These are phyloP conservation scores for Penaeus japonicus DNA, from an alignment of 1,140 invertebrate species.

Conservation along the genomic window DNA sequence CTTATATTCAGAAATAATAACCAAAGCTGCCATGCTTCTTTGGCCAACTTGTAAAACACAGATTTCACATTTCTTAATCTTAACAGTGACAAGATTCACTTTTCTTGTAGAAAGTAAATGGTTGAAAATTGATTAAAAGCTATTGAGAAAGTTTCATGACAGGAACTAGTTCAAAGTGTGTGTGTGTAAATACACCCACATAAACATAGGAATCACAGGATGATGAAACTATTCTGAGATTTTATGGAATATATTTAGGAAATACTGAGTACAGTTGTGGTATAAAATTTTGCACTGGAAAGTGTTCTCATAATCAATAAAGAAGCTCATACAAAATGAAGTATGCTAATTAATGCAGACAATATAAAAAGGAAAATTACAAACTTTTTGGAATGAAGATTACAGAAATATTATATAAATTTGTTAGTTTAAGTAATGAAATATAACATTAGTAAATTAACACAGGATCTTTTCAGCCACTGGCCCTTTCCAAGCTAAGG, in stretches of 20 bases:
- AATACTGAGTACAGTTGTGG: conserved; percentile 29
- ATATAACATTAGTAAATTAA: background rate
- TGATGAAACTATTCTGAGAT: background rate
- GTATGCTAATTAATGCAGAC: background rate
- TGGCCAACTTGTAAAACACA: too few relatives aligned
- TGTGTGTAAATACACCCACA: too few relatives aligned
- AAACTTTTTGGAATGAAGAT: conserved; percentile 29
- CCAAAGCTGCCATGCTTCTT: too few relatives aligned
- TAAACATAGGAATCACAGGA: background rate
- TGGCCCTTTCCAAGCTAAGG: conserved; percentile 13
- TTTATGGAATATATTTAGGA: conserved; percentile 29
- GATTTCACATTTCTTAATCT: too few relatives aligned
- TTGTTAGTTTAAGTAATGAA: background rate
- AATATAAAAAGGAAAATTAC: background rate
- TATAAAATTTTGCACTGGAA: conserved; percentile 46
- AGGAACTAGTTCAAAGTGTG: too few relatives aligned
- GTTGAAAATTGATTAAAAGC: too few relatives aligned
- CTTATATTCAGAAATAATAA: too few relatives aligned
- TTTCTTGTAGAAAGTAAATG: too few relatives aligned
- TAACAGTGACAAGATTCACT: too few relatives aligned
- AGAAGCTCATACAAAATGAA: background rate
- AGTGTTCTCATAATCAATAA: conserved; percentile 4
- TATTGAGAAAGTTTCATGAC: too few relatives aligned
- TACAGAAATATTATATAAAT: background rate
- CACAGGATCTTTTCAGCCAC: background rate